A percentile compares a stretch with the other conserved stretches of the same genome.
Conservation (phyloP, 2,113 vertebrate species). For the Micromys minutus region DNA sequence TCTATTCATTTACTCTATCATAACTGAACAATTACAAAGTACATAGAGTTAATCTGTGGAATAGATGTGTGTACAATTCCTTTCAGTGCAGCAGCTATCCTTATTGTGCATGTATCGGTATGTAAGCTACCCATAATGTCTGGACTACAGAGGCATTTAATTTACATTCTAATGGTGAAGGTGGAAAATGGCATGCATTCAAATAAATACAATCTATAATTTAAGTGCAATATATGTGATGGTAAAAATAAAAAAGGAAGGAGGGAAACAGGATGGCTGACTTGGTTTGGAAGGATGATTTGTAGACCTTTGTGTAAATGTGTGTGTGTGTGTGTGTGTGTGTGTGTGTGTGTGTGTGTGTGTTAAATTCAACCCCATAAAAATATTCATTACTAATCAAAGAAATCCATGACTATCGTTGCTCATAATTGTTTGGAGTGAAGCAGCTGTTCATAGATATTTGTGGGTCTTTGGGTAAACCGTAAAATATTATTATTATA, state of each 20-base stretch:
- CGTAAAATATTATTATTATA: conserved; percentile 36
- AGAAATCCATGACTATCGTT: conserved; percentile 54
- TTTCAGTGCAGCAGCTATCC: neutral
- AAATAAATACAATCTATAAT: conserved; percentile 12
- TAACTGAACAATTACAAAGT: neutral
- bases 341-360: too few relatives aligned
- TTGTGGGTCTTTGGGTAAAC: conserved; percentile 44
- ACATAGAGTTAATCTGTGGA: neutral
- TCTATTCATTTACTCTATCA: neutral
- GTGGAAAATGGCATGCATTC: neutral
- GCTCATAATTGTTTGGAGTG: conserved; percentile 57
- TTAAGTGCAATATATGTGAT: neutral
- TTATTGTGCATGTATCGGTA: neutral
- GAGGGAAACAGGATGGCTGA: neutral
- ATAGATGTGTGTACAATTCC: neutral
- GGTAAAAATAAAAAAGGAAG: neutral
- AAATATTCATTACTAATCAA: conserved; percentile 34
- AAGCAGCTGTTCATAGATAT: conserved; percentile 29
- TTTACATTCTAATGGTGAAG: neutral
- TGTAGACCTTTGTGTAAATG: neutral
- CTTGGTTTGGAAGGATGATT: neutral
- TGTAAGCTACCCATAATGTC: neutral
- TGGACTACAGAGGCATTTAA: neutral
- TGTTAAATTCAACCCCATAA: neutral
- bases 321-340: too few relatives aligned